phyloP scores from a whole-genome alignment of 1,140 invertebrate genomes.

The Megathymus violae region DNA sequence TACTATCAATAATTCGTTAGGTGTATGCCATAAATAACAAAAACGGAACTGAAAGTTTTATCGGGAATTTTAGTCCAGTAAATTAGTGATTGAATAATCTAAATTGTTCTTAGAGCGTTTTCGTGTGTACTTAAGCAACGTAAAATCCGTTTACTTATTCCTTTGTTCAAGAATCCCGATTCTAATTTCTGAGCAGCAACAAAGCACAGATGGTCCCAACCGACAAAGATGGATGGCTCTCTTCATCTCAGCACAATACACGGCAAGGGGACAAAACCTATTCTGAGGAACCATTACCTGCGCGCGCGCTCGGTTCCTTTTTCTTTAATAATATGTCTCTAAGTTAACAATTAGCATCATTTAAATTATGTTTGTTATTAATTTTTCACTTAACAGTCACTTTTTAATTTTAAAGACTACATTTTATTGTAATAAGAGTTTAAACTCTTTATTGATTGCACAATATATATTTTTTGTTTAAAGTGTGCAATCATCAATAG shows the following conservation, averaged over 20 bases:
- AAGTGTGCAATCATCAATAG: no score
- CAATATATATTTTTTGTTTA: no score
- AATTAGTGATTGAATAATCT: background rate
- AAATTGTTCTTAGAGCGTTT: constrained; percentile 7
- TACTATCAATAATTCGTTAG: no score
- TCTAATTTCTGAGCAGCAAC: constrained; percentile 79
- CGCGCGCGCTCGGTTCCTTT: constrained; percentile 55
- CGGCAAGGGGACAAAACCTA: constrained; percentile 54
- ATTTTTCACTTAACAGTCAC: no score
- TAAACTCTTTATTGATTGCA: no score
- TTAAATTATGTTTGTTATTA: no score
- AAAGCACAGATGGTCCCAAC: constrained; percentile 62
- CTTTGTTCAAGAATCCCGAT: constrained; percentile 53
- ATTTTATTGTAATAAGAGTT: no score
- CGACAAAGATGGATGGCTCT: constrained; percentile 73
- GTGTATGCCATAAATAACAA: no score
- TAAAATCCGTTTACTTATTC: constrained; percentile 38
- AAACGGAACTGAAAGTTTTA: no score
- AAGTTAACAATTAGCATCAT: no score
- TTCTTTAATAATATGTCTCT: constrained; percentile 53
- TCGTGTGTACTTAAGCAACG: constrained; percentile 29
- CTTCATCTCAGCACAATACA: constrained; percentile 59
- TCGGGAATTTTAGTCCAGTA: background rate
- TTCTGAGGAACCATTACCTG: constrained; percentile 60
- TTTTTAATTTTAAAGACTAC: no score